Evolutionary conservation across 2,888 invertebrate genomes (phyloP).

Genomic region (Drosophila siamana): DNA sequence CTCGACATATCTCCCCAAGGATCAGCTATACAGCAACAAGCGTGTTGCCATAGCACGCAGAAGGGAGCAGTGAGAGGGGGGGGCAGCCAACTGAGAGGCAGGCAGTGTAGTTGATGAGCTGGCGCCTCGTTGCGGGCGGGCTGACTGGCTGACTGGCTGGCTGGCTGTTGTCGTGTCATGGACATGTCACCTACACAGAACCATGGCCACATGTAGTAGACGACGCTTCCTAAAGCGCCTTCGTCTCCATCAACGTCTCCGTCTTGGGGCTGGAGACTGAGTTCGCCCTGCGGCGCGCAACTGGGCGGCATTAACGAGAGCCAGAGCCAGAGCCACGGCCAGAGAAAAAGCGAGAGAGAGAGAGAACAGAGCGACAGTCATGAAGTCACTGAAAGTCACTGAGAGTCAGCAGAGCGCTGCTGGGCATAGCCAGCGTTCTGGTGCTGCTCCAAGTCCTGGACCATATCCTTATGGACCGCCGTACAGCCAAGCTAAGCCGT

Average conservation of each 20-base stretch:
- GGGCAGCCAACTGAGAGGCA: not conserved
- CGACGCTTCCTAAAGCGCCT: constrained; percentile 29
- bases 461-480: constrained; percentile 43
- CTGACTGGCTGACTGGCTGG: constrained; percentile 42
- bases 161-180: constrained; percentile 64
- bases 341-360: not conserved
- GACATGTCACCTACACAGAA: constrained; percentile 64
- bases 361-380: constrained; percentile 8
- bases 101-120: constrained; percentile 71
- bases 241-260: constrained; percentile 7
- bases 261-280: constrained; percentile 22
- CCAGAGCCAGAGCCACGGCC: too few species aligned
- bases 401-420: constrained; percentile 33
- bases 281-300: constrained; percentile 49
- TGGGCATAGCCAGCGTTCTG: constrained; percentile 37
- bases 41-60: constrained; percentile 61
- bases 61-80: not conserved
- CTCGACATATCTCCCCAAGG: constrained; percentile 64
- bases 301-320: constrained; percentile 72
- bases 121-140: constrained; percentile 73
- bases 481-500: constrained; percentile 67
- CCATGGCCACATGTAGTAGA: constrained; percentile 51
- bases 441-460: not conserved
- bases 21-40: constrained; percentile 52
- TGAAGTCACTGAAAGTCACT: constrained; percentile 47